A percentile compares a stretch with the other conserved stretches of the same genome.
Evolutionary conservation across 2,888 invertebrate species (phyloP).

Genomic region (Cerceris rybyensis): DNA sequence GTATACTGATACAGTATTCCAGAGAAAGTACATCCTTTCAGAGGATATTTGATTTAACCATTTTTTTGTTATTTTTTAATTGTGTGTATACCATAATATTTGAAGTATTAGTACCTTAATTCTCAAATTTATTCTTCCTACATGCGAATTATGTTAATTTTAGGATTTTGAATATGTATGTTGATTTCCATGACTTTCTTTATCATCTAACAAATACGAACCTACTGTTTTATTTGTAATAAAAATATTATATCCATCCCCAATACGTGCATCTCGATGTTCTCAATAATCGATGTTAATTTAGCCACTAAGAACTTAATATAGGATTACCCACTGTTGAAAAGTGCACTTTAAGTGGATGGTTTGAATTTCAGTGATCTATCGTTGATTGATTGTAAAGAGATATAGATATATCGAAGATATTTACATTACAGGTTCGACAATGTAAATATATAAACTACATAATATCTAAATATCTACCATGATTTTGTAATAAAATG

Average conservation of each 20-base stretch:
- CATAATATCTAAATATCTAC: too few species aligned
- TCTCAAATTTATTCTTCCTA: background rate
- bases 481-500: background rate
- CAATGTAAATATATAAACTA: too few species aligned
- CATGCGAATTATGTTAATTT: background rate
- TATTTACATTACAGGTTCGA: background rate
- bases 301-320: background rate
- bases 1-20: background rate
- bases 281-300: background rate
- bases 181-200: too few species aligned
- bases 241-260: background rate
- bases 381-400: conserved; percentile 1
- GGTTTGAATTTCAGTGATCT: conserved; percentile 16
- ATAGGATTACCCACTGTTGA: background rate
- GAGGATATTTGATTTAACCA: background rate
- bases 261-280: background rate
- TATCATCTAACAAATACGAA: too few species aligned
- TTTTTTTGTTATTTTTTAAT: too few species aligned
- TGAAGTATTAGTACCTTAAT: background rate
- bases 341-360: background rate
- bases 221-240: background rate
- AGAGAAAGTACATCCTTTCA: background rate
- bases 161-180: too few species aligned
- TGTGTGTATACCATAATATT: background rate
- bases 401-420: background rate